phyloP scores from a whole-genome alignment of 2,888 invertebrate genomes.

The Drosophila meridiana region DNA sequence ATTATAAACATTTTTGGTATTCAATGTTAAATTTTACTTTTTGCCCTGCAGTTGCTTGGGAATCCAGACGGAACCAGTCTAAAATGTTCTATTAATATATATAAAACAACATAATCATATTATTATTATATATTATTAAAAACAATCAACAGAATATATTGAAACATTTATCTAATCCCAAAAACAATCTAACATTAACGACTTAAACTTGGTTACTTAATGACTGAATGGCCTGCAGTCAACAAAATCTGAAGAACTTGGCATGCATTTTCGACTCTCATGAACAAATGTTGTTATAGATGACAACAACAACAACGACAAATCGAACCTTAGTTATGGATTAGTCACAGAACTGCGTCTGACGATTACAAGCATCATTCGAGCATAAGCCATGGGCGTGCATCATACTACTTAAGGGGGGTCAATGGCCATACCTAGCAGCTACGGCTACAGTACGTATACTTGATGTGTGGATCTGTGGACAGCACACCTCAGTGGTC shows the following conservation, averaged over 20 bases:
- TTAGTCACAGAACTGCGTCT: constrained; percentile 22
- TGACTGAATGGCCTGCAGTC: neutral
- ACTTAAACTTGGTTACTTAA: neutral
- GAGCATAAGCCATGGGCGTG: constrained; percentile 30
- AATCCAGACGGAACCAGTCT: no score
- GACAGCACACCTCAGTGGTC: constrained; percentile 70
- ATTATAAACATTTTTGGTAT: neutral
- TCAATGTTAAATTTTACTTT: neutral
- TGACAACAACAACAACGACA: neutral
- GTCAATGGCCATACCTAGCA: constrained; percentile 42
- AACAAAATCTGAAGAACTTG: neutral
- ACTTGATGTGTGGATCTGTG: constrained; percentile 11
- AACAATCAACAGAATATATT: neutral
- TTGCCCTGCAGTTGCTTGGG: neutral
- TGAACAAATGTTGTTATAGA: neutral
- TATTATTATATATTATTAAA: no score
- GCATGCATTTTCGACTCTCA: constrained; percentile 5
- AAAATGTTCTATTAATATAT: no score
- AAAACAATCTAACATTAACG: neutral
- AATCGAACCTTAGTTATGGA: neutral
- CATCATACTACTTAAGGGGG: constrained; percentile 7
- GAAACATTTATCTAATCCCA: neutral
- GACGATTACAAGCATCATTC: constrained; percentile 26
- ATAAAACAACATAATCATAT: no score
- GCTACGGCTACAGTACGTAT: constrained; percentile 17